Evolutionary conservation across 2,797 vertebrate genomes (phyloP).

Genomic region (Echiichthys vipera): DNA sequence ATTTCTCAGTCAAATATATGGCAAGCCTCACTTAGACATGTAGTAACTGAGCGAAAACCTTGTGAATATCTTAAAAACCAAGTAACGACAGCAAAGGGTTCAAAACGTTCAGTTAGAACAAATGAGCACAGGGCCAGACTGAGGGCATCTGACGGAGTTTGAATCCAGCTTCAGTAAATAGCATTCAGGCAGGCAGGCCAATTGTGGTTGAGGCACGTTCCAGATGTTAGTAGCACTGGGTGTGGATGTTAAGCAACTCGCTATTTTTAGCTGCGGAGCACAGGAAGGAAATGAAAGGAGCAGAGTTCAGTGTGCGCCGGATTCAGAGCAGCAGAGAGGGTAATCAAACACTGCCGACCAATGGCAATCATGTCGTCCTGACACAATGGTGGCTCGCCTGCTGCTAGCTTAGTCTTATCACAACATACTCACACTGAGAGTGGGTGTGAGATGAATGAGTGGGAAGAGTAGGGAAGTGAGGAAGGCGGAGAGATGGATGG

Average conservation of each 20-base stretch:
- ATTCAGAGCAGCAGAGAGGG: slow-evolving; percentile 58
- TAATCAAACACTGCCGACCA: slow-evolving; percentile 68
- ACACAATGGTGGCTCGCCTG: slow-evolving; percentile 62
- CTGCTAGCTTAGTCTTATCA: slow-evolving; percentile 68
- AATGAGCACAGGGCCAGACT: slow-evolving; percentile 20
- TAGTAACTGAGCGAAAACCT: background rate
- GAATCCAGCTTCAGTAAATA: slow-evolving; percentile 60
- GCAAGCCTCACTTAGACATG: background rate
- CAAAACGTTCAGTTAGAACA: slow-evolving; percentile 27
- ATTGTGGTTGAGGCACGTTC: slow-evolving; percentile 60
- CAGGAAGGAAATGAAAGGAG: slow-evolving; percentile 75
- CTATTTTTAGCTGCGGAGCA: slow-evolving; percentile 72
- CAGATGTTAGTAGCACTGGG: slow-evolving; percentile 70
- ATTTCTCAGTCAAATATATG: background rate
- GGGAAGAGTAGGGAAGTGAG: slow-evolving; percentile 41
- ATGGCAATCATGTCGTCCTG: slow-evolving; percentile 55
- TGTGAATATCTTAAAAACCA: background rate
- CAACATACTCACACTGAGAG: slow-evolving; percentile 59
- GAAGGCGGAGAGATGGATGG: slow-evolving; percentile 55
- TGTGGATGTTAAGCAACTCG: slow-evolving; percentile 70
- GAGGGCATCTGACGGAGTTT: slow-evolving; percentile 49
- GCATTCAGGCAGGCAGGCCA: slow-evolving; percentile 41
- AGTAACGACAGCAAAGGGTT: background rate
- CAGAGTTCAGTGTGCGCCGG: slow-evolving; percentile 63
- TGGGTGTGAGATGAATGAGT: slow-evolving; percentile 67